Evolutionary conservation across 2,113 vertebrate genomes (phyloP).

Genomic region (Ochotona curzoniae): DNA sequence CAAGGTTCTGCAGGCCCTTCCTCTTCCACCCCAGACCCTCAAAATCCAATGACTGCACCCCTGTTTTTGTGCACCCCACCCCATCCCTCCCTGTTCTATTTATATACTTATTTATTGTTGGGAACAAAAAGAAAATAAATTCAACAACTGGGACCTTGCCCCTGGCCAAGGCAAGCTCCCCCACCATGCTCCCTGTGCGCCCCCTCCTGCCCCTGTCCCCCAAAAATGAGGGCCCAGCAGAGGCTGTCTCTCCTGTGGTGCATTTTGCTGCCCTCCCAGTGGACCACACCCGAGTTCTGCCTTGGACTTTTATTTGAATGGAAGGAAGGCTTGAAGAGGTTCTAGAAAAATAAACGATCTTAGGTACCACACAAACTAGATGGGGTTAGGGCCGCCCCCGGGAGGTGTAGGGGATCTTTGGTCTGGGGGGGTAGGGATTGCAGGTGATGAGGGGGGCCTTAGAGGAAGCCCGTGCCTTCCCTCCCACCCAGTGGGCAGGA

Average conservation of each 20-base stretch:
- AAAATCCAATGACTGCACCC: background rate
- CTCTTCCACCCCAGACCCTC: background rate
- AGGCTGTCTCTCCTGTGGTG: too few relatives aligned
- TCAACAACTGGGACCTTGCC: constrained; percentile 52
- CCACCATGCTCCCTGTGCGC: too few relatives aligned
- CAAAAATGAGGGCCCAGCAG: too few relatives aligned
- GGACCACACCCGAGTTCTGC: background rate
- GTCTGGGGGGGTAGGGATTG: constrained; percentile 68
- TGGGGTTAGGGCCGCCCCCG: constrained; percentile 19
- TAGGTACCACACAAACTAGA: constrained; percentile 74
- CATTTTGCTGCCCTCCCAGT: too few relatives aligned
- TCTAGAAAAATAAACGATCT: constrained; percentile 83
- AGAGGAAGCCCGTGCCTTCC: too few relatives aligned
- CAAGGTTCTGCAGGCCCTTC: background rate
- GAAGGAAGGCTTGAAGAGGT: constrained; percentile 68
- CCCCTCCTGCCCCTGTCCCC: too few relatives aligned
- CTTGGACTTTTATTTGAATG: constrained; percentile 75
- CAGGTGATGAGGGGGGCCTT: background rate
- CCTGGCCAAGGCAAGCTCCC: background rate
- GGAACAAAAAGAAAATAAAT: constrained; percentile 11
- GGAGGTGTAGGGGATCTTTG: constrained; percentile 68
- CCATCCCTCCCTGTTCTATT: constrained; percentile 43
- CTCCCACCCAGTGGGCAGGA: background rate
- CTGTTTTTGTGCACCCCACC: background rate
- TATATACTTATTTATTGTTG: constrained; percentile 74